Base-by-base conservation (phyloP, 2,113 vertebrate species). In the Brienomyrus brachyistius region DNA sequence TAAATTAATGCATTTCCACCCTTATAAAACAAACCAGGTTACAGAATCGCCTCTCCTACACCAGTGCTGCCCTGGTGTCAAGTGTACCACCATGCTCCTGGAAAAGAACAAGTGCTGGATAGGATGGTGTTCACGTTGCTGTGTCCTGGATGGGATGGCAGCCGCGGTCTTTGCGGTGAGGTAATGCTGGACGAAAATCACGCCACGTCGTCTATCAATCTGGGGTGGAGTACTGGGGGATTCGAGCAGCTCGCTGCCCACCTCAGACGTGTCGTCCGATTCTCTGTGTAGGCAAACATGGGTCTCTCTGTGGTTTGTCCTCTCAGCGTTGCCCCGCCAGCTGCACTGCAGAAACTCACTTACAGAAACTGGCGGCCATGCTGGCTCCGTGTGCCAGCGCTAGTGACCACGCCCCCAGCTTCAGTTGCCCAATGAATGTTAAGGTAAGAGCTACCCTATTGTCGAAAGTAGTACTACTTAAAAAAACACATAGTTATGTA, bases 371-470 rank as follows among this genome's bases (percentile, higher is more conserved):
- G 90, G 98, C 98, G 85, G 98, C 98, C 86, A 97, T 98, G 47
- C 98, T 98, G 84, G 97, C 96, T 90, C 96, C 98, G 86, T 99
- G 98, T 91, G 97, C 98, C 89, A 99, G 99, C 95, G 98, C 98
- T 35, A 99, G 99, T 5, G 98, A 98, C 90, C 98, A 99, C 84
- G 97, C 97, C 4, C 98, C 99, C 94, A 98, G 98, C 93, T 94
- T 99, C 98, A 99, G 92, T 97, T 98, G 95, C 96, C 97, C 94
- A 96, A 97, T 0, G 97, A 98, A 45, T 98, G 98, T 93, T 17
- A 77, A 99, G 97, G 98, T 99, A 94, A 93, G 94, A 47, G n/a
- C 5, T 87, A 47, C 13, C 23, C 83, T 51, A 11, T 86, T 85
- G 48, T 8, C 43, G 7, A 21, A 27, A 45, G 82, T 11, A 48